A percentile compares a stretch with the other conserved stretches of the same genome.
These are phyloP conservation scores for Drosophila nasuta DNA, from an alignment of 1,140 invertebrate genomes.

Conservation along the genomic window DNA sequence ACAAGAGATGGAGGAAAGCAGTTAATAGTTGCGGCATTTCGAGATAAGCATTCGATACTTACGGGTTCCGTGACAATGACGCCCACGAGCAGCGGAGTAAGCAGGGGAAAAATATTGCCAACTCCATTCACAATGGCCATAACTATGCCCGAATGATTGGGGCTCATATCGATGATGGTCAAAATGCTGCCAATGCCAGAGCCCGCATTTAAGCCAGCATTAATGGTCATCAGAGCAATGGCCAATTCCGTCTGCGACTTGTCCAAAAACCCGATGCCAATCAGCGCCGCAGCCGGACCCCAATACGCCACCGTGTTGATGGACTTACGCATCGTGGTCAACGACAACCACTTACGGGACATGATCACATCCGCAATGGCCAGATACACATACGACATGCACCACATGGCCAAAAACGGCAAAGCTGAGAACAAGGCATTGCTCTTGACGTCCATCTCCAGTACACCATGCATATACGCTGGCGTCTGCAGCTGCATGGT, in stretches of 20 bases:
- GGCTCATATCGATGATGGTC: slow-evolving; percentile 90
- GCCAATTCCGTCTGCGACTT: slow-evolving; percentile 84
- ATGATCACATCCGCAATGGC: slow-evolving; percentile 76
- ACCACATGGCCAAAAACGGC: slow-evolving; percentile 91
- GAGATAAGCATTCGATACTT: slow-evolving; percentile 28
- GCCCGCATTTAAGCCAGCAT: slow-evolving; percentile 91
- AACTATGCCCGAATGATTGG: slow-evolving; percentile 90
- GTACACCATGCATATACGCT: slow-evolving; percentile 86
- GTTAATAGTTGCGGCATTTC: background rate
- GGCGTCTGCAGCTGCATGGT: slow-evolving; percentile 96
- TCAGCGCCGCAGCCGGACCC: slow-evolving; percentile 87
- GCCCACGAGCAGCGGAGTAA: slow-evolving; percentile 88
- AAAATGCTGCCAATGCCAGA: slow-evolving; percentile 89
- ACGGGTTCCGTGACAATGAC: slow-evolving; percentile 88
- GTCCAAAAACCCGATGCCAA: slow-evolving; percentile 87
- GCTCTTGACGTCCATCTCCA: slow-evolving; percentile 91
- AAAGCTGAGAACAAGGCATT: slow-evolving; percentile 91
- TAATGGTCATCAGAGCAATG: slow-evolving; percentile 88
- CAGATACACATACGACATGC: slow-evolving; percentile 87
- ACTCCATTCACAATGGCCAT: slow-evolving; percentile 89
- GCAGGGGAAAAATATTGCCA: slow-evolving; percentile 89
- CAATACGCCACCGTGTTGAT: slow-evolving; percentile 88
- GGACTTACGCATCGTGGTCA: slow-evolving; percentile 87
- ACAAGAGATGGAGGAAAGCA: background rate
- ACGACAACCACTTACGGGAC: slow-evolving; percentile 60